Conservation (phyloP, 2,888 invertebrate species). For the Drosophila anceps region DNA sequence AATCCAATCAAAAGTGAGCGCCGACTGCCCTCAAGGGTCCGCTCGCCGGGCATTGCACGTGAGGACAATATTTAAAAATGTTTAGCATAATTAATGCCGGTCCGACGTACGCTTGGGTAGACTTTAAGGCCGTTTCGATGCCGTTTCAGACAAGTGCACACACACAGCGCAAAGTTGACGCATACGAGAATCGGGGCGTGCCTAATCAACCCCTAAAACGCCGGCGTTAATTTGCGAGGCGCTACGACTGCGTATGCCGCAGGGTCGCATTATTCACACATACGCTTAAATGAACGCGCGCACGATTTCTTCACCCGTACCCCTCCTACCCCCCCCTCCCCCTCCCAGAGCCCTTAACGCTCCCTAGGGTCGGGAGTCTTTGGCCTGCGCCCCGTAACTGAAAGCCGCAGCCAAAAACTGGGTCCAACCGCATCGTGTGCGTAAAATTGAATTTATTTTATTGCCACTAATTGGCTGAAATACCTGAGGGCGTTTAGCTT, state of each 20-base stretch:
- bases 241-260: constrained; percentile 56
- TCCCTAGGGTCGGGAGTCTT: constrained; percentile 34
- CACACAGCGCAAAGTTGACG: constrained; percentile 56
- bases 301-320: background rate
- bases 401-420: constrained; percentile 41
- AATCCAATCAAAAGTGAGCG: constrained; percentile 74
- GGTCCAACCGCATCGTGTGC: constrained; percentile 68
- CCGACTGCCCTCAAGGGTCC: constrained; percentile 62
- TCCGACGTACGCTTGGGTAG: constrained; percentile 27
- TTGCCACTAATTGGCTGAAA: constrained; percentile 84
- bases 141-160: constrained; percentile 61
- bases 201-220: constrained; percentile 84
- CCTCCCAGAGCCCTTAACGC: background rate
- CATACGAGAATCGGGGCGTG: constrained; percentile 64
- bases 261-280: constrained; percentile 80
- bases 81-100: constrained; percentile 83
- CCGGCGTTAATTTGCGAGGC: constrained; percentile 78
- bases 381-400: background rate
- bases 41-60: constrained; percentile 68
- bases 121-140: constrained; percentile 14
- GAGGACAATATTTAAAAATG: constrained; percentile 84
- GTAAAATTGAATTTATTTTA: constrained; percentile 84
- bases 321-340: background rate
- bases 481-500: constrained; percentile 76
- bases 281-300: constrained; percentile 69